A percentile compares a stretch with the other conserved stretches of the same genome.
Evolutionary conservation across 2,888 invertebrate genomes (phyloP).

Genomic region (Drosophila austrosaltans): DNA sequence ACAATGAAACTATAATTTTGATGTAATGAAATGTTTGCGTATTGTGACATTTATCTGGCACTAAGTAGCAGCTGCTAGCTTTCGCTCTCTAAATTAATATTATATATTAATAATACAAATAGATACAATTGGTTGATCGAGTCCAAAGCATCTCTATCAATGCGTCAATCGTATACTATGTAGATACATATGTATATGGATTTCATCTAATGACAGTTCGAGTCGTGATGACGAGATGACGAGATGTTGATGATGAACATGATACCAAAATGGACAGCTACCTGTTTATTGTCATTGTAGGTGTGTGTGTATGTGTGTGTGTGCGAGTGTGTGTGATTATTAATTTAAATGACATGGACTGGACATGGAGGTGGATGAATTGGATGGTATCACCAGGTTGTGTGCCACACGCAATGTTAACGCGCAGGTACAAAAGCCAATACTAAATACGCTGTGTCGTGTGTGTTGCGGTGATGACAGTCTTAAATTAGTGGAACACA

Average conservation of each 20-base stretch:
- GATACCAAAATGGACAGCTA: conserved; percentile 39
- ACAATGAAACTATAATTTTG: conserved; percentile 31
- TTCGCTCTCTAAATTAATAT: conserved; percentile 1
- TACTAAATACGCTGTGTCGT: conserved; percentile 1
- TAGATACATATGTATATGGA: conserved; percentile 19
- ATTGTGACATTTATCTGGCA: conserved; percentile 32
- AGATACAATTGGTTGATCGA: not conserved
- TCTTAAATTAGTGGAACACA: conserved; percentile 14
- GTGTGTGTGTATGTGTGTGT: conserved; percentile 34
- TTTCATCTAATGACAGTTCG: conserved; percentile 37
- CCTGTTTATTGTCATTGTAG: conserved; percentile 22
- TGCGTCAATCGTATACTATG: too few relatives aligned
- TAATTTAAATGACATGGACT: conserved; percentile 67
- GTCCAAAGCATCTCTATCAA: conserved; percentile 20
- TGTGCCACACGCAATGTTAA: conserved; percentile 10
- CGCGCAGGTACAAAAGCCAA: conserved; percentile 20
- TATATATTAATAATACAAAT: not conserved
- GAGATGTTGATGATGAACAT: conserved; percentile 2
- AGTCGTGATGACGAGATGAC: not conserved
- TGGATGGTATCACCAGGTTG: conserved; percentile 15
- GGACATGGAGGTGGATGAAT: conserved; percentile 21
- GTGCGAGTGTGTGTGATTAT: conserved; percentile 55
- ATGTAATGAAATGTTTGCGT: conserved; percentile 14
- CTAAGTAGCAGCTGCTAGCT: conserved; percentile 6
- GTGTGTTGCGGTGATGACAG: conserved; percentile 3